Base-by-base conservation (phyloP, 2,113 vertebrate genomes). In the Bucco capensis region DNA sequence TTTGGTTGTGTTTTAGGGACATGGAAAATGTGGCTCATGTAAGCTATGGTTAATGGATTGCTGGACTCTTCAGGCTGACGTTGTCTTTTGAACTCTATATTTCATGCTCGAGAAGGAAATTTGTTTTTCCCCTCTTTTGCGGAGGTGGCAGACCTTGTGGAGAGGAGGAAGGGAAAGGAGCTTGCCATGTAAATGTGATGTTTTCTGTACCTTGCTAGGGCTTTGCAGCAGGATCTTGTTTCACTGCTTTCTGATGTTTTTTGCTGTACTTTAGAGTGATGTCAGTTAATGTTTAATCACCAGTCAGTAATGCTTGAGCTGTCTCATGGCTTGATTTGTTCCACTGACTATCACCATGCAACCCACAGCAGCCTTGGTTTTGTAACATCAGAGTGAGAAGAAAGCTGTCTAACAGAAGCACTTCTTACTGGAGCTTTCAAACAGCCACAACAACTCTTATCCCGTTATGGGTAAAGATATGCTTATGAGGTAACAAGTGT, bases 1-100 rank as follows among this genome's bases (percentile, higher is more conserved):
- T 92, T 96, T 8, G 51, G 56, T 83, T 80, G 42, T 90, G 76
- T 83, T 96, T 79, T 92, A 94, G 91, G 92, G 96, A 96, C 96
- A 93, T 90, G 97, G 97, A 97, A 97, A 97, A 96, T 80, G 37
- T 90, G n/a, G 53, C 88, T 96, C 84, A 92, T 89, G 71, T 90
- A 91, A 86, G 94, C 82, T 88, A 77, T 77, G 82, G 83, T 57
- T 84, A 57, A 73, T 69, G 21, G 71, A 95, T 92, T 95, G 86
- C 80, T 88, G 81, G 80, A 85, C 57, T 93, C 44, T 38, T 61
- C 88, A 54, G 70, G 62, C 50, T 77, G 91, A 77, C 66, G 51
- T 53, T 71, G 75, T 64, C 30, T 61, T 92, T 92, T 60, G 56
- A 86, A 37, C 83, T 79, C 42, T 42, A 37, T 17, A 57, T 94